Evolutionary conservation across 2,113 vertebrate species (phyloP), one percentile per base, ranked within the genome.

Genomic region (Neotoma lepida): DNA sequence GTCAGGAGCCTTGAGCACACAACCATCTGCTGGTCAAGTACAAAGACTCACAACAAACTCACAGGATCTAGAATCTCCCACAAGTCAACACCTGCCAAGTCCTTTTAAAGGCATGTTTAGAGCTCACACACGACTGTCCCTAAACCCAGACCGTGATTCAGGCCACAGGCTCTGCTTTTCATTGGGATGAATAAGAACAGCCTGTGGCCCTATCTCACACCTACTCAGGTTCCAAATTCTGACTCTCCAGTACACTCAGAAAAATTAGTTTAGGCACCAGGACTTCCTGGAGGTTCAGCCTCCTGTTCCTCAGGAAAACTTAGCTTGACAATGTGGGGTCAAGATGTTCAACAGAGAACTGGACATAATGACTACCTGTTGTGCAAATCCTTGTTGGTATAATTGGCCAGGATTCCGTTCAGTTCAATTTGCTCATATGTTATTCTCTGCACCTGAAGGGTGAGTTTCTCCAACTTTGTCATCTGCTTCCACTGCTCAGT

Each of bases 391-490:
- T 33, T 99, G 99, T 99, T 99, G 9, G 99, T 3, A 99, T 99
- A 26, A 99, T 99, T 98, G 6, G 99, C 99, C 39, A 99, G 98
- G 44, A 98, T 98, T 89, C 99, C 99, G 58, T 99, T 98, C 4
- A 99, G 98, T 77, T 99, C 99, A 10, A 99, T 99, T 91, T 99
- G 98, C 97, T 99, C 99, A 0, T 99, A 98, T 28, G 99, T 99
- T 96, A 99, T 99, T 64, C 99, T 98, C 41, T 99, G 97, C 91
- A 99, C 98, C 98, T 99, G 99, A 93, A 99, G 98, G 0, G 99
- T 85, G 64, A 99, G 98, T 0, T 98, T 99, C 96, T 99, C 99
- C 97, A 99, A 97, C 98, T 99, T 99, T 0, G 97, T 99, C 92
- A 98, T 98, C 49, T 99, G 98, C 92, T 98, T 98, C 54, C 98